Conservation (phyloP, 2,797 vertebrate genomes). For the Gorsachius magnificus region DNA sequence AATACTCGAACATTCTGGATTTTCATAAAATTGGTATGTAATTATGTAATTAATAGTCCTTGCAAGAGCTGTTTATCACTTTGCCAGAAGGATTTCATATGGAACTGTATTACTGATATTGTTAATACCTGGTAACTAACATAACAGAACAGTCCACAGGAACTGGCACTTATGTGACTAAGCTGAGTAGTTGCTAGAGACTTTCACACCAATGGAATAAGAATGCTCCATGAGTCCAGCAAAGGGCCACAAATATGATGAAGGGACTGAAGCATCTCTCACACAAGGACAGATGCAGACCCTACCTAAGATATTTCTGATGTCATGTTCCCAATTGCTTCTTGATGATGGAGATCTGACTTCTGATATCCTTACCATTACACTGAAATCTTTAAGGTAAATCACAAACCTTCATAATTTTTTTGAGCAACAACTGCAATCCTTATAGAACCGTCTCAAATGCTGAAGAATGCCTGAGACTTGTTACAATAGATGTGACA, state of each 20-base stretch:
- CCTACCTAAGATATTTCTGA: not conserved
- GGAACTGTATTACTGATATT: not conserved
- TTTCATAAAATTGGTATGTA: not conserved
- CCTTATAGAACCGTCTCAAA: not conserved
- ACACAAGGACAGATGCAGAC: not conserved
- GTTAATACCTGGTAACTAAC: not conserved
- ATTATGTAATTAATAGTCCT: not conserved
- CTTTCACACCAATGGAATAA: not conserved
- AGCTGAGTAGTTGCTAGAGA: not conserved
- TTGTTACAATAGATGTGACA: not conserved
- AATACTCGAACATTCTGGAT: not conserved
- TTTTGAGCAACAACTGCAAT: not conserved
- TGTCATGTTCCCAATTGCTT: not conserved
- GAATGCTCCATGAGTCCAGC: not conserved
- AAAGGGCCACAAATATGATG: not conserved
- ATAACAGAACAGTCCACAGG: not conserved
- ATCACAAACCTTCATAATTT: not conserved
- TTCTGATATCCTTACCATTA: not conserved
- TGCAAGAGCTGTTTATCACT: not conserved
- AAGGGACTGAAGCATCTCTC: not conserved
- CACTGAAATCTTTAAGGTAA: not conserved
- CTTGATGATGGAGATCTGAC: not conserved
- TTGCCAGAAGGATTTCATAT: not conserved
- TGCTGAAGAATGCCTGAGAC: not conserved
- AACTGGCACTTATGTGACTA: not conserved